phyloP scores from a whole-genome alignment of 2,113 vertebrate species.

The Echinops telfairi region DNA sequence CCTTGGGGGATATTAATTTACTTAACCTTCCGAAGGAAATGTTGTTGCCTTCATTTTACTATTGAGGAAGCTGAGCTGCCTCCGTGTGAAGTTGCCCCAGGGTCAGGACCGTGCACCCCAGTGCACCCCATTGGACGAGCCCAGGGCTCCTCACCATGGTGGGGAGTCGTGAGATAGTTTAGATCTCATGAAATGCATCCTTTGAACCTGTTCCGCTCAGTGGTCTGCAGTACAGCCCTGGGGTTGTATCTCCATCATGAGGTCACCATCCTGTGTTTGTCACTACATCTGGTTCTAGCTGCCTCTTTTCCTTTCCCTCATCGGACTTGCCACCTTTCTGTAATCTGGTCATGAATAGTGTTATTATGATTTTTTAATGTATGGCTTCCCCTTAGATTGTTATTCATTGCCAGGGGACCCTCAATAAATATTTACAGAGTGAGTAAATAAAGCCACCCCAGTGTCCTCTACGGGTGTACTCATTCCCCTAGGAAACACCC shows the following conservation, averaged over 20 bases:
- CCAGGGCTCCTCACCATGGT: background rate
- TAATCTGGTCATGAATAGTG: slow-evolving; percentile 22
- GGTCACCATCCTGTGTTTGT: background rate
- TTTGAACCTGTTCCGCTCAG: background rate
- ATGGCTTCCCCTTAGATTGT: background rate
- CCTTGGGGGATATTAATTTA: slow-evolving; percentile 27
- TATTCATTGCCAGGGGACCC: background rate
- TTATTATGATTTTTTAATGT: background rate
- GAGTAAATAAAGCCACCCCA: background rate
- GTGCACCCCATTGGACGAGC: background rate
- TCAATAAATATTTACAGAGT: slow-evolving; percentile 14
- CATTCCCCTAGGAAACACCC: background rate
- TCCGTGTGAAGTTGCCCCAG: background rate
- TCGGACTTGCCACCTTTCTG: background rate
- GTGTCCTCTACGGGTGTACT: background rate
- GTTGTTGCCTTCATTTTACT: background rate
- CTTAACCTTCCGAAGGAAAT: slow-evolving; percentile 27
- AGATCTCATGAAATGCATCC: background rate
- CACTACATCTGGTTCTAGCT: background rate
- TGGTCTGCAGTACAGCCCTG: background rate
- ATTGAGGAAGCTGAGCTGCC: background rate
- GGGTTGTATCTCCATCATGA: background rate
- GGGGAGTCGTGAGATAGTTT: background rate
- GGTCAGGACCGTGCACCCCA: background rate
- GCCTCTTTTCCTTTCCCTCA: background rate